Percentiles rank a stretch among this genome's conserved stretches.
Conservation (phyloP, 2,797 vertebrate species). For the Lophotriccus pileatus region DNA sequence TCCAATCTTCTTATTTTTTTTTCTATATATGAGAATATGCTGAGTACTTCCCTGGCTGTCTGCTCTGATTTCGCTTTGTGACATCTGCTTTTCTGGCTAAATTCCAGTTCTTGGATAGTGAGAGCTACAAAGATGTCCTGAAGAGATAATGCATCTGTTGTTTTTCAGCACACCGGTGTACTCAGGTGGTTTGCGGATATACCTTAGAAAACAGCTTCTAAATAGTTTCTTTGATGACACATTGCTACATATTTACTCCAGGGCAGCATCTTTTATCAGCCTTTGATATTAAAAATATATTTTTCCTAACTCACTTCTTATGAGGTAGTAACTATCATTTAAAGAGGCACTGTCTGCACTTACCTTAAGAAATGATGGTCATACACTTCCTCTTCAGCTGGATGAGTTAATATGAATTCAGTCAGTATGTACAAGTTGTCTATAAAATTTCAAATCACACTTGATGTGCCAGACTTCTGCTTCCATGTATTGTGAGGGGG, state of each 20-base stretch:
- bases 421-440: neutral
- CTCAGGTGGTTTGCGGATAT: neutral
- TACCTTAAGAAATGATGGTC: neutral
- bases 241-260: neutral
- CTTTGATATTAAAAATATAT: neutral
- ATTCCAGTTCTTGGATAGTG: neutral
- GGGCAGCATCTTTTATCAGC: neutral
- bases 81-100: neutral
- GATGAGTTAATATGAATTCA: neutral
- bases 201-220: neutral
- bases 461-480: neutral
- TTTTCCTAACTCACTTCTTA: neutral
- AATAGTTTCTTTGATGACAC: neutral
- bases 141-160: neutral
- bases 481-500: accelerated
- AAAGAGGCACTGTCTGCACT: neutral
- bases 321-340: neutral
- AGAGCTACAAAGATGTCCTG: neutral
- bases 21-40: neutral
- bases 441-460: neutral
- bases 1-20: neutral
- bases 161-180: neutral
- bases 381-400: neutral
- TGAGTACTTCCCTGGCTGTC: neutral
- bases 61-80: neutral